Evolutionary conservation across 2,113 vertebrate species (phyloP).

Genomic region (Strix uralensis): DNA sequence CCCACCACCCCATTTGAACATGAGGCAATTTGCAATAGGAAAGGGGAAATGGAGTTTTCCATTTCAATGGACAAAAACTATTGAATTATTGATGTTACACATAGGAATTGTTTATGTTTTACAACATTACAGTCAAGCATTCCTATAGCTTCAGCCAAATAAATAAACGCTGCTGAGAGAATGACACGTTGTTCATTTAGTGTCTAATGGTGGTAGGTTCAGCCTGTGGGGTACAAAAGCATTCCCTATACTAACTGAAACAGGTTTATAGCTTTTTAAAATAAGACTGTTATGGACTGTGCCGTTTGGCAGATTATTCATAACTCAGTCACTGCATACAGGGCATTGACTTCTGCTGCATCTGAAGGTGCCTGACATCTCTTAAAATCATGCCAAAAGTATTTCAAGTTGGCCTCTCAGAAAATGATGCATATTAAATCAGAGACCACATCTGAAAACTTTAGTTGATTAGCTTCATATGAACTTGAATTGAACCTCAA

Average conservation of each 20-base stretch:
- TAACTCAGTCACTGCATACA: neutral
- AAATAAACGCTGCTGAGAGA: neutral
- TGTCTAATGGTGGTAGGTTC: neutral
- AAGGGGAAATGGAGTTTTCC: neutral
- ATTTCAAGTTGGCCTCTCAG: neutral
- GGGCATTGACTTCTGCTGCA: neutral
- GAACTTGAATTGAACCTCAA: slow-evolving; percentile 50
- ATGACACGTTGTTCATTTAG: neutral
- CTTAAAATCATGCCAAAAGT: neutral
- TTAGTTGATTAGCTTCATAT: neutral
- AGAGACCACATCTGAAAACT: slow-evolving; percentile 1
- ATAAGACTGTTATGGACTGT: neutral
- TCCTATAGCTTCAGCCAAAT: neutral
- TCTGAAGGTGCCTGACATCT: neutral
- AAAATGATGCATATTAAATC: neutral
- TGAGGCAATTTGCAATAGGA: neutral
- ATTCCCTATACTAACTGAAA: neutral
- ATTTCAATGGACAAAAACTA: neutral
- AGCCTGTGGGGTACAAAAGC: neutral
- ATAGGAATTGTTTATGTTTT: neutral
- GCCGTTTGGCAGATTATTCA: neutral
- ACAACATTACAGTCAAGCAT: neutral
- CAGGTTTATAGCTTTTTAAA: neutral
- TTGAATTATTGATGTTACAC: neutral
- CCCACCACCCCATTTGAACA: neutral